Percentiles rank a stretch among this genome's conserved stretches.
phyloP scores from a whole-genome alignment of 2,797 vertebrate species.

The Pseudochromis fuscus region DNA sequence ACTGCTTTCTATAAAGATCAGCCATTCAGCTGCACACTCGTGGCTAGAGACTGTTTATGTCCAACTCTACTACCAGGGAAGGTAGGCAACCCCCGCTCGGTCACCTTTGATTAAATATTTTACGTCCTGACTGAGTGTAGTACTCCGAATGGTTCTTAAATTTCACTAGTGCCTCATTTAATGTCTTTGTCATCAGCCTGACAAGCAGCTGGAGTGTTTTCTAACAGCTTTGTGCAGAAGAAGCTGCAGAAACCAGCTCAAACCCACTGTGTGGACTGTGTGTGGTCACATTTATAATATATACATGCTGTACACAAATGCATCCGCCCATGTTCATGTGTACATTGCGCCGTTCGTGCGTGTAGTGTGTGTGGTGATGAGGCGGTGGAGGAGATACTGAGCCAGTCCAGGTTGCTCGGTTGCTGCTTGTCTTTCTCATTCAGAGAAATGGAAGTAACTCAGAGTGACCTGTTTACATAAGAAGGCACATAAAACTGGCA shows the following conservation, averaged over 20 bases:
- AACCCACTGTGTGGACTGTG: background rate
- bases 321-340: background rate
- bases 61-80: background rate
- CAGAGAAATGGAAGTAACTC: slow-evolving; percentile 69
- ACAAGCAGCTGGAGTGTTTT: background rate
- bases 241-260: slow-evolving; percentile 1
- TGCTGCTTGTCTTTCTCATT: slow-evolving; percentile 49
- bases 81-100: background rate
- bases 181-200: background rate
- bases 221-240: background rate
- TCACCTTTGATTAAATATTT: slow-evolving; percentile 6
- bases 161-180: background rate
- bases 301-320: background rate
- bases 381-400: slow-evolving; percentile 15
- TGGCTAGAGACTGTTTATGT: background rate
- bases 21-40: background rate
- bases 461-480: slow-evolving; percentile 78
- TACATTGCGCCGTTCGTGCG: background rate
- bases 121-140: background rate
- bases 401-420: slow-evolving; percentile 37
- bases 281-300: slow-evolving; percentile 1
- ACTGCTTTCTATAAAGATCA: slow-evolving; percentile 13
- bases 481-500: slow-evolving; percentile 54
- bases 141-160: background rate
- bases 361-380: slow-evolving; percentile 14